Evolutionary conservation across 2,888 invertebrate genomes (phyloP).

Genomic region (Hipparchia semele): DNA sequence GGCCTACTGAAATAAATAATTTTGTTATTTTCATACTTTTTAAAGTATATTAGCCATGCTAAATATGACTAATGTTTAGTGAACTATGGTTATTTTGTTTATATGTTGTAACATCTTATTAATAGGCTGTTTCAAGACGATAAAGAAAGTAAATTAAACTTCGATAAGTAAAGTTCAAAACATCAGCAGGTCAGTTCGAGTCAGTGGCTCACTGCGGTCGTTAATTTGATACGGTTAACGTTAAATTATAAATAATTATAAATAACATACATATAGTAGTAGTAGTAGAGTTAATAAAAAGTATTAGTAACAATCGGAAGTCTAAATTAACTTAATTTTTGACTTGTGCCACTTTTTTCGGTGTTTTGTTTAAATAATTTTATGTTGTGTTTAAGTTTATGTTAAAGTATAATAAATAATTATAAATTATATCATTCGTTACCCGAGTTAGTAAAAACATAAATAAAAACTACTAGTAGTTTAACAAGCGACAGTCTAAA

Average conservation of each 20-base stretch:
- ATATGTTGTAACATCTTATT: not conserved
- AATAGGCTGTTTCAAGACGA: not conserved
- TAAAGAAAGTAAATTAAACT: not conserved
- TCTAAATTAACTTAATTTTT: not conserved
- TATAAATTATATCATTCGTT: no score
- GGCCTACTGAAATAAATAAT: no score
- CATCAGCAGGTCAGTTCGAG: not conserved
- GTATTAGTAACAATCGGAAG: not conserved
- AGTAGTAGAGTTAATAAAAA: no score
- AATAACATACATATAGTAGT: no score
- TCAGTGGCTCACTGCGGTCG: not conserved
- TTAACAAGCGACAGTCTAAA: not conserved
- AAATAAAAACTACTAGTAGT: not conserved
- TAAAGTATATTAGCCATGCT: no score
- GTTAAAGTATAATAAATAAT: not conserved
- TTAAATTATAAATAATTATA: not conserved
- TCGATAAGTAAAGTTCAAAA: constrained; percentile 6
- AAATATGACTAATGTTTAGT: no score
- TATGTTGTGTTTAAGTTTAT: not conserved
- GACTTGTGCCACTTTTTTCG: not conserved
- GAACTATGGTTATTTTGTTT: no score
- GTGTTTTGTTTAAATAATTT: not conserved
- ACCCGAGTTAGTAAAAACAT: no score
- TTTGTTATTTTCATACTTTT: no score
- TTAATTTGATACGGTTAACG: not conserved